These are phyloP conservation scores for Eulithis testata DNA, from an alignment of 2,888 invertebrate genomes.

Conservation along the genomic window DNA sequence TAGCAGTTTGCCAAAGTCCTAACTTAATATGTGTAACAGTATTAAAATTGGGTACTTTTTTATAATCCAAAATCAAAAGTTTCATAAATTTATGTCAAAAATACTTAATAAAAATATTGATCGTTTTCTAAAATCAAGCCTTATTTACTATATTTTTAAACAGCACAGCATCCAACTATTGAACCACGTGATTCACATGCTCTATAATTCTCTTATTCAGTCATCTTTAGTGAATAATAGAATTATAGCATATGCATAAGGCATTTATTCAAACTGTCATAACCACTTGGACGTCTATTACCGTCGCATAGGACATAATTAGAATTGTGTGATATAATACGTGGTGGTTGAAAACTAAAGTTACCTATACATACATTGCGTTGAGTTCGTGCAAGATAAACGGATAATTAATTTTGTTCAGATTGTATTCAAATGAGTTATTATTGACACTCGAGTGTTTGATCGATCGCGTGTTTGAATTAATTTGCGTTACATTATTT, in stretches of 20 bases:
- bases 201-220: not conserved
- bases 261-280: slow-evolving; percentile 62
- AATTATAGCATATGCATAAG: slow-evolving; percentile 48
- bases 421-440: slow-evolving; percentile 74
- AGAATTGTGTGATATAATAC: slow-evolving; percentile 41
- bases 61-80: slow-evolving; percentile 10
- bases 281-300: slow-evolving; percentile 46
- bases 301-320: slow-evolving; percentile 45
- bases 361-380: slow-evolving; percentile 6
- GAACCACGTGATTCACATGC: not conserved
- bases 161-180: too few species aligned
- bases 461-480: slow-evolving; percentile 69
- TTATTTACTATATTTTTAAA: too few species aligned
- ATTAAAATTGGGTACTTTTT: slow-evolving; percentile 20
- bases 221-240: not conserved
- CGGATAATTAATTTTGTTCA: slow-evolving; percentile 27
- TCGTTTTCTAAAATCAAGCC: too few species aligned
- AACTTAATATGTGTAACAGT: slow-evolving; percentile 76
- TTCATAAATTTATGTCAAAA: not conserved
- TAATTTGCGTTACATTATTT: slow-evolving; percentile 73
- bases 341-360: slow-evolving; percentile 38
- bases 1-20: slow-evolving; percentile 82
- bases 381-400: slow-evolving; percentile 20
- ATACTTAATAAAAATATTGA: too few species aligned
- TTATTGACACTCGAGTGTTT: slow-evolving; percentile 65